Evolutionary conservation across 2,797 vertebrate genomes (phyloP), one percentile per base, ranked within the genome.

Genomic region (Chaunax sp.): DNA sequence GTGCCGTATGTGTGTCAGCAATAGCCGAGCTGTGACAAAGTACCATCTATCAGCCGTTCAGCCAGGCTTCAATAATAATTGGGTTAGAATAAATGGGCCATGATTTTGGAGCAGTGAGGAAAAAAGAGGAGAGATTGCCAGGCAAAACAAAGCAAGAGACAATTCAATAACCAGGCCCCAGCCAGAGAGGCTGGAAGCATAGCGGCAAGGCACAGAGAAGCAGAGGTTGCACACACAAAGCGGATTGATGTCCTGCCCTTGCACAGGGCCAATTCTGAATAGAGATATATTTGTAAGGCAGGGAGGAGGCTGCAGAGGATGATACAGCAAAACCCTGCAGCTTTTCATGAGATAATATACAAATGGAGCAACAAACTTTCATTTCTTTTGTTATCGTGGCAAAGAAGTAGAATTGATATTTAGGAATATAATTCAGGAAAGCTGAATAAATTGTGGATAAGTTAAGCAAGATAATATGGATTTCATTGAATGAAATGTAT

Each of bases 11-110:
- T 86, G 78, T 88, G 85, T 87, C 78, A 85, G 87, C 82, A 58
- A 64, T 65, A 61, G 78, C 77, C 38, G 6, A 51, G 75, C 77
- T 77, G 75, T 80, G 81, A 87, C 82, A 86, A 86, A 89, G 80
- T 82, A 61, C 78, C 83, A 91, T 92, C 90, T 80, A 92, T 93
- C 89, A 93, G 75, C 72, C 67, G 86, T 84, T 86, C 81, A 88
- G 82, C 72, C 87, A 86, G 83, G 83, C 91, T 91, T 93, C 88
- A 80, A 87, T 92, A 90, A 90, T 92, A 92, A 93, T 90, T 91
- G 89, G 84, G 87, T 90, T 91, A 78, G 84, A 85, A 92, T 91
- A 93, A 93, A 93, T 93, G 89, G 88, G 89, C 86, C 91, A 80
- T 89, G 86, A 85, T 87, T 93, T 87, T 80, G 68, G 74, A 87